A percentile compares a stretch with the other conserved stretches of the same genome.
phyloP scores from a whole-genome alignment of 2,113 vertebrate genomes.

The Eudyptes chrysolophus region DNA sequence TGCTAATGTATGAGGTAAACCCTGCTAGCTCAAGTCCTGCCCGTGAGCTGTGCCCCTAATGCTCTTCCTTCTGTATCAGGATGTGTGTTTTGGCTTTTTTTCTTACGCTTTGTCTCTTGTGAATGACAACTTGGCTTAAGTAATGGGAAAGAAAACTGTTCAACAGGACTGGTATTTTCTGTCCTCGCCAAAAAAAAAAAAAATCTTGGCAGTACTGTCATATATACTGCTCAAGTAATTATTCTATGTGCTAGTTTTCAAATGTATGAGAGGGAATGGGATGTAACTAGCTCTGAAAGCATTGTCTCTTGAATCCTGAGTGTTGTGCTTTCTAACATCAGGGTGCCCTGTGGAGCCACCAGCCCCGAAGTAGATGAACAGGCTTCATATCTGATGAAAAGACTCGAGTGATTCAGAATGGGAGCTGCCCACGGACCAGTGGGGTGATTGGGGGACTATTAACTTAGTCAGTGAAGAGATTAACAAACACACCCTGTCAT shows the following conservation, averaged over 20 bases:
- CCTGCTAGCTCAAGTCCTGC: background rate
- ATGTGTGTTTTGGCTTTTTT: background rate
- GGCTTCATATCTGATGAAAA: background rate
- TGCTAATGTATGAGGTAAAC: background rate
- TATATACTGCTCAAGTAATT: background rate
- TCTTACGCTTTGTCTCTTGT: background rate
- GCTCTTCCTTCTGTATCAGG: background rate
- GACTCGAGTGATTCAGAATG: background rate
- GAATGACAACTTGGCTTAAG: background rate
- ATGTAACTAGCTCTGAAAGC: background rate
- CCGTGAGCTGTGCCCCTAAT: background rate
- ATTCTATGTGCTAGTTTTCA: background rate
- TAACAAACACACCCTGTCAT: background rate
- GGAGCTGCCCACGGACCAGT: background rate
- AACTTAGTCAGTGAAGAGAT: background rate
- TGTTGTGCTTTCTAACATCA: fast-evolving
- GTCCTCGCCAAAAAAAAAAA: fast-evolving
- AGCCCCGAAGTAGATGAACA: background rate
- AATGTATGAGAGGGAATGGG: background rate
- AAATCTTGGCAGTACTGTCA: background rate
- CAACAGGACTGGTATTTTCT: background rate
- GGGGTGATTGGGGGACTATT: background rate
- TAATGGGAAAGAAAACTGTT: background rate
- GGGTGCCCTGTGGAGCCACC: background rate
- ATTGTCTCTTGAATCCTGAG: background rate